Evolutionary conservation across 2,888 invertebrate species (phyloP).

Genomic region (Agelastica alni): DNA sequence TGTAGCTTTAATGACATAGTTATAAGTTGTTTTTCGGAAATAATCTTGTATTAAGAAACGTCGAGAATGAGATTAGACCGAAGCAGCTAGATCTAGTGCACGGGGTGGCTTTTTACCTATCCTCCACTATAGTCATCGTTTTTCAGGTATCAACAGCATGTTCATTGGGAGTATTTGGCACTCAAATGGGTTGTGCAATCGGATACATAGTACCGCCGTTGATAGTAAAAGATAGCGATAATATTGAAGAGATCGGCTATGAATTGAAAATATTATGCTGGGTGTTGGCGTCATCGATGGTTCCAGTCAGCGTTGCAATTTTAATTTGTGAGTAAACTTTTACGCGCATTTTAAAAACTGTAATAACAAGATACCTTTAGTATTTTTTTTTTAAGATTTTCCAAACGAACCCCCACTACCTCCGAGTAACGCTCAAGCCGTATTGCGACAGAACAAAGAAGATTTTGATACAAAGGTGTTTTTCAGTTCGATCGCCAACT

Average conservation of each 20-base stretch:
- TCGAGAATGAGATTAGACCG: too few species aligned
- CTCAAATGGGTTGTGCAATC: conserved; percentile 69
- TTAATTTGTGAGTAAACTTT: conserved; percentile 30
- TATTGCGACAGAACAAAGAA: conserved; percentile 59
- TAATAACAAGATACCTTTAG: too few species aligned
- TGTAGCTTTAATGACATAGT: too few species aligned
- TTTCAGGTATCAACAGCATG: conserved; percentile 65
- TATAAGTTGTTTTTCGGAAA: too few species aligned
- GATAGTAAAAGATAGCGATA: conserved; percentile 49
- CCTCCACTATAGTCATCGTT: too few species aligned
- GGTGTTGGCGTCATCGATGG: conserved; percentile 60
- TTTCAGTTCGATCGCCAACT: conserved; percentile 69
- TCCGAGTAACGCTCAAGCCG: conserved; percentile 61
- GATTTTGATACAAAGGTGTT: conserved; percentile 60
- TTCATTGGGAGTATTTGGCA: conserved; percentile 73
- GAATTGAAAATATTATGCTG: conserved; percentile 61
- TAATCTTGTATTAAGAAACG: too few species aligned
- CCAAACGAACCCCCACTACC: conserved; percentile 61
- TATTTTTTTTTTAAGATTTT: conserved; percentile 59
- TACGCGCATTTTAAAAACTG: background rate
- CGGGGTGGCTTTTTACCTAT: too few species aligned
- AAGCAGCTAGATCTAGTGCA: too few species aligned
- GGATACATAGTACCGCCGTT: conserved; percentile 72
- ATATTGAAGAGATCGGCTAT: conserved; percentile 43
- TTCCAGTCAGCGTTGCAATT: conserved; percentile 51